These are phyloP conservation scores for Lissonota sp. DNA, from an alignment of 2,888 invertebrate species.

Conservation along the genomic window DNA sequence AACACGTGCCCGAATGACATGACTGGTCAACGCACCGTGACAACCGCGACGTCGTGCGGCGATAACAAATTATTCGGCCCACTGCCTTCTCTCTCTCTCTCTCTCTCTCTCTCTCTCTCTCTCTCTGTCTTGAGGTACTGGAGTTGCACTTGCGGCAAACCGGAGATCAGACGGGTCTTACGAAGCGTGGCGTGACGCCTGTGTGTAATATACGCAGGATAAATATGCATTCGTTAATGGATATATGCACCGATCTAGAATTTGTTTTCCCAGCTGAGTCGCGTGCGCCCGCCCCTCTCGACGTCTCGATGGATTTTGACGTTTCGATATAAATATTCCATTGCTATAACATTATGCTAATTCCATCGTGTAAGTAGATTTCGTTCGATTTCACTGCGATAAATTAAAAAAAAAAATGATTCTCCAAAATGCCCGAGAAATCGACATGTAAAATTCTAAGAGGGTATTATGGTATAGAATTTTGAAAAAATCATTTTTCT, in stretches of 20 bases:
- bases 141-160: constrained; percentile 30
- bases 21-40: constrained; percentile 64
- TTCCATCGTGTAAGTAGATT: no score
- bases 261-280: constrained; percentile 33
- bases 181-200: constrained; percentile 52
- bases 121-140: neutral
- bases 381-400: no score
- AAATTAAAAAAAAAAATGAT: no score
- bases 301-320: constrained; percentile 2
- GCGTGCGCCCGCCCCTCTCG: constrained; percentile 3
- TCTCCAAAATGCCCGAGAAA: no score
- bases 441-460: no score
- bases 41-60: constrained; percentile 59
- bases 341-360: no score
- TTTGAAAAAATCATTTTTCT: no score
- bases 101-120: constrained; percentile 1
- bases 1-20: constrained; percentile 38
- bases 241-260: constrained; percentile 36
- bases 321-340: constrained; percentile 3
- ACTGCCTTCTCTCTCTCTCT: constrained; percentile 37
- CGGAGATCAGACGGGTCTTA: constrained; percentile 50
- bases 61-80: constrained; percentile 66
- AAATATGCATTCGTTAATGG: constrained; percentile 47
- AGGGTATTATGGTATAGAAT: no score
- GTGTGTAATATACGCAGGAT: constrained; percentile 45